Base-by-base conservation (phyloP, 1,140 invertebrate species). In the Drosophila ercepeae region DNA sequence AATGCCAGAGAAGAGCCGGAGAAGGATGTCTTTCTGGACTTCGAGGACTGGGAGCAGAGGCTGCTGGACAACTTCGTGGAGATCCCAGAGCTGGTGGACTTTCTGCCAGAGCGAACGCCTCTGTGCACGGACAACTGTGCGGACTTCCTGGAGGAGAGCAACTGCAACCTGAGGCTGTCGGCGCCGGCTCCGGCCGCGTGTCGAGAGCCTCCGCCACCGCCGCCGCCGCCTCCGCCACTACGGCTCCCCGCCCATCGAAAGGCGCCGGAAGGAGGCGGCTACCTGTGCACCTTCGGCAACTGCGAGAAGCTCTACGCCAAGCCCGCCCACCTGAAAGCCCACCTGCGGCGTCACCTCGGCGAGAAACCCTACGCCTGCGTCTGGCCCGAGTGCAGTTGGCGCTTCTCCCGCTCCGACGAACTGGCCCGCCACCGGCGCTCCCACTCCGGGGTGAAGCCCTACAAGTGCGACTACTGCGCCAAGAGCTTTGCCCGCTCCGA, bases 351-450 rank as follows among this genome's bases (percentile, higher is more conserved):
- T 8, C 98, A 99, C 91, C 97, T 97, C 1, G 98, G 98, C 0
- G 97, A 99, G 91, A 99, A 99, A 89, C 98, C 98, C 0, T 99
- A 99, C 86, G 93, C 93, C 3, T 97, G 96, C 90, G 96, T 95
- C 44, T 99, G 98, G 98, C 92, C 95, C 1, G 96, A 95, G n/a
- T 99, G 98, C 91, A 94, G 94, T 6, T 99, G 98, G 98, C 94
- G 95, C 59, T 99, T 99, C 92, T 98, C 97, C 2, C 92, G 98
- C 34, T 98, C 97, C 0, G 98, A 99, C 86, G 98, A 99, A 91
- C 92, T 99, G 27, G 88, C 89, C 0, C 91, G 95, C 0, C 94
- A 95, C 77, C 92, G 92, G 14, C 83, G 94, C 39, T 94, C 93
- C 0, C 94, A 95, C 70, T 94, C 93, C 0, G 94, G 94, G 1